Evolutionary conservation across 35 echinoderm and acorn worm genomes (phyloP).

Genomic region (Eucidaris tribuloides): DNA sequence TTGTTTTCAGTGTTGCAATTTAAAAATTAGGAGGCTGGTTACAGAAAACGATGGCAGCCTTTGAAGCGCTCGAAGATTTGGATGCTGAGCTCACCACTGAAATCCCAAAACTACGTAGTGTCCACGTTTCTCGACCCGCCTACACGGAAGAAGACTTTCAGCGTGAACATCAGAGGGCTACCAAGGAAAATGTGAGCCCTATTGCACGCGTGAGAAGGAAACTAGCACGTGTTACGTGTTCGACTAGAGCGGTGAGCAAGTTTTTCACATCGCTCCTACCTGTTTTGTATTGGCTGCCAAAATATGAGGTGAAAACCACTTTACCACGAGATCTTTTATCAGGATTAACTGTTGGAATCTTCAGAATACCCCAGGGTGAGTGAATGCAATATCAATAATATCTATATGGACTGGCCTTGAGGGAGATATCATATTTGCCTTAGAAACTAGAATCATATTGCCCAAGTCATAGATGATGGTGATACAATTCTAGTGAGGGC

Average conservation of each 20-base stretch:
- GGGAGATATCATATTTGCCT: no score
- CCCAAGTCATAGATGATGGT: no score
- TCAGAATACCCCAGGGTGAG: constrained; percentile 75
- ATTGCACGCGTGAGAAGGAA: not conserved
- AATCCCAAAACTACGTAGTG: not conserved
- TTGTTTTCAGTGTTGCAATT: no score
- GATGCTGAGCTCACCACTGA: constrained; percentile 4
- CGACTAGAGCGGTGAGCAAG: not conserved
- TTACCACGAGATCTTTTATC: constrained; percentile 36
- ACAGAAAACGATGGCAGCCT: constrained; percentile 59
- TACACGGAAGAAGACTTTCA: constrained; percentile 40
- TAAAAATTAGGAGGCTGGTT: no score
- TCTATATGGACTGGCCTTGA: no score
- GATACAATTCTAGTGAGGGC: no score
- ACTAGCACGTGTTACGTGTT: not conserved
- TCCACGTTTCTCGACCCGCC: constrained; percentile 36
- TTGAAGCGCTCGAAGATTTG: constrained; percentile 13
- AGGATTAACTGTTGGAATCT: constrained; percentile 62
- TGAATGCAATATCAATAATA: not conserved
- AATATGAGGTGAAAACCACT: constrained; percentile 40
- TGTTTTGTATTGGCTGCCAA: constrained; percentile 66
- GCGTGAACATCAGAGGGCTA: constrained; percentile 1
- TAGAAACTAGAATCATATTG: no score
- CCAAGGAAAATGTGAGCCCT: not conserved
- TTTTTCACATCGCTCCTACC: constrained; percentile 30